Base-by-base conservation (phyloP, 2,888 invertebrate species). In the Parochlus steinenii region DNA sequence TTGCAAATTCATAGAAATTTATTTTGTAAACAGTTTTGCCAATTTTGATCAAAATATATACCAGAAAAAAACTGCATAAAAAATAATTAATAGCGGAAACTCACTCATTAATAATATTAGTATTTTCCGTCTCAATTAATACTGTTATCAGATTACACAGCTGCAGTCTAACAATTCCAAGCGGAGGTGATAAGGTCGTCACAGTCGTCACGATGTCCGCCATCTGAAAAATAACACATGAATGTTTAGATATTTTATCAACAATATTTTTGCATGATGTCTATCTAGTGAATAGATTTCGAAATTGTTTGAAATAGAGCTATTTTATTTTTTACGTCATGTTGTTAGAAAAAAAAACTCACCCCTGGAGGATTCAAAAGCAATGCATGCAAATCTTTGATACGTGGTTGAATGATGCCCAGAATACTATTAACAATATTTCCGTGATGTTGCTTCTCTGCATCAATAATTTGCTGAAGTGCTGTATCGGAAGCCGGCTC, bases 91-190 rank as follows among this genome's bases (percentile, higher is more conserved):
- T 5, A 18, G 22, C 42, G 6, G 42, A 41, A 38, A 58, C 61
- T 51, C 70, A 64, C 58, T 77, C 76, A 51, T 67, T 63, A 52
- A 76, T 68, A 47, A 90, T 67, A 48, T 72, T 70, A 45, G 67
- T 61, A 53, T 76, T 74, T 52, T 79, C 76, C 34, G 78, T 75
- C 42, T 69, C 63, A 44, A 87, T 64, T 47, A 89, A 64, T 38
- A 76, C 74, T 43, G 80, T 73, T 50, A 89, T 65, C 45, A 90
- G 65, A 53, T 76, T 75, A 41, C 80, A 73, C 45, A 85, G 74
- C 56, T 85, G 79, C 41, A 87, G 64, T 43, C 87, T 67, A 29
- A 79, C 74, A 54, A 73, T 74, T 39, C 87, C 87, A 48, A 87
- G 64, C 18, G 83, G 83, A 41, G 74, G 74, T 45, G 76, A 69